Conservation (phyloP, 1,140 invertebrate genomes). For the Sinonovacula constricta region DNA sequence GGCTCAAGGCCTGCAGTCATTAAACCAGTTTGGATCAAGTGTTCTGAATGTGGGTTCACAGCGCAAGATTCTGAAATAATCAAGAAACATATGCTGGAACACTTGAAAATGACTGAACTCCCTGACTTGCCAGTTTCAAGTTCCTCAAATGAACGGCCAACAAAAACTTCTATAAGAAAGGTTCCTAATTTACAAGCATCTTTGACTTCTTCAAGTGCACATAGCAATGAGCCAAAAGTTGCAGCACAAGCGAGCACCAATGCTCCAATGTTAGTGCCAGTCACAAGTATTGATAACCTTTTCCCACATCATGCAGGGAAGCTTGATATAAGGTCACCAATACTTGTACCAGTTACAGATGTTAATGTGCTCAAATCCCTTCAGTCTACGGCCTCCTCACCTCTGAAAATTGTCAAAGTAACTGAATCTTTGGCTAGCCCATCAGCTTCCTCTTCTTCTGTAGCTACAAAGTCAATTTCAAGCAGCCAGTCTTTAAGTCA, state of each 20-base stretch:
- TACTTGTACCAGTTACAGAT: conserved; percentile 46
- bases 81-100: conserved; percentile 68
- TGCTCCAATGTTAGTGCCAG: conserved; percentile 44
- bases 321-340: conserved; percentile 45
- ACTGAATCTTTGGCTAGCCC: no score
- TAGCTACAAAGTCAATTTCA: no score
- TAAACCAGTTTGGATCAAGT: conserved; percentile 67
- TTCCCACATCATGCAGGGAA: conserved; percentile 35
- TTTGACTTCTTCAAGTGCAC: no score
- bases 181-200: no score
- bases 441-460: no score
- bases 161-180: no score
- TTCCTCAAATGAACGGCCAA: no score
- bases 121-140: no score
- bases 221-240: not conserved
- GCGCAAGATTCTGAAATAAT: conserved; percentile 65
- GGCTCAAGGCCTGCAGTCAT: conserved; percentile 34
- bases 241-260: conserved; percentile 3
- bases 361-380: conserved; percentile 18
- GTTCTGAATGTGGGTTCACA: conserved; percentile 75
- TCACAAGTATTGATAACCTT: conserved; percentile 30
- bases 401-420: not conserved
- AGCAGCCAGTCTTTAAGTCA: no score
- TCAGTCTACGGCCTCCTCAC: conserved; percentile 2
- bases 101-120: conserved; percentile 1